A percentile compares a stretch with the other conserved stretches of the same genome.
Conservation (phyloP, 2,797 vertebrate genomes). For the Lophius americanus region DNA sequence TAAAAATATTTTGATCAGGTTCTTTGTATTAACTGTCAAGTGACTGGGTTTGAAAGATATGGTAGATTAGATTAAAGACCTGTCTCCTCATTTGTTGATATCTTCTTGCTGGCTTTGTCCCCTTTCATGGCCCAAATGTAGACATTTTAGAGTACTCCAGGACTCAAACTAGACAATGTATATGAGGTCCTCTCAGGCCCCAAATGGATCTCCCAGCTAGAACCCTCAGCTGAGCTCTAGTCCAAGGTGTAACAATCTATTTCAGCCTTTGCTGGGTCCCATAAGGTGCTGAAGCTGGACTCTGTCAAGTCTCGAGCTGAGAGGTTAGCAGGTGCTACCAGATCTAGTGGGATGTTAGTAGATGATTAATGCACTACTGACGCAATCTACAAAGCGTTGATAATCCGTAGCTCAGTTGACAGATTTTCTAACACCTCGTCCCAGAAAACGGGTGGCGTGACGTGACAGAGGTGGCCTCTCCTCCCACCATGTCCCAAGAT, state of each 20-base stretch:
- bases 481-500: too few species aligned
- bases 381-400: too few species aligned
- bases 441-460: too few species aligned
- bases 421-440: too few species aligned
- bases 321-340: too few species aligned
- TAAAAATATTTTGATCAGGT: too few species aligned
- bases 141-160: conserved; percentile 79
- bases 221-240: conserved; percentile 77
- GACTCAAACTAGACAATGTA: conserved; percentile 76
- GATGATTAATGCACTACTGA: too few species aligned
- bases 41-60: background rate
- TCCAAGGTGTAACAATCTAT: conserved; percentile 82
- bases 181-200: conserved; percentile 71
- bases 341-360: too few species aligned
- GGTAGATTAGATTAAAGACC: conserved; percentile 62
- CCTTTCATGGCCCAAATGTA: conserved; percentile 84
- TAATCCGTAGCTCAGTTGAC: too few species aligned
- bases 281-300: conserved; percentile 78
- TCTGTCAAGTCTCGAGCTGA: conserved; percentile 59
- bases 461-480: too few species aligned
- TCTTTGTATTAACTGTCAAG: too few species aligned
- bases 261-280: conserved; percentile 78
- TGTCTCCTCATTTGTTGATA: conserved; percentile 76
- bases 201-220: conserved; percentile 72
- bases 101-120: conserved; percentile 78